A percentile compares a stretch with the other conserved stretches of the same genome.
Conservation (phyloP, 2,113 vertebrate genomes). For the Pseudopipra pipra region DNA sequence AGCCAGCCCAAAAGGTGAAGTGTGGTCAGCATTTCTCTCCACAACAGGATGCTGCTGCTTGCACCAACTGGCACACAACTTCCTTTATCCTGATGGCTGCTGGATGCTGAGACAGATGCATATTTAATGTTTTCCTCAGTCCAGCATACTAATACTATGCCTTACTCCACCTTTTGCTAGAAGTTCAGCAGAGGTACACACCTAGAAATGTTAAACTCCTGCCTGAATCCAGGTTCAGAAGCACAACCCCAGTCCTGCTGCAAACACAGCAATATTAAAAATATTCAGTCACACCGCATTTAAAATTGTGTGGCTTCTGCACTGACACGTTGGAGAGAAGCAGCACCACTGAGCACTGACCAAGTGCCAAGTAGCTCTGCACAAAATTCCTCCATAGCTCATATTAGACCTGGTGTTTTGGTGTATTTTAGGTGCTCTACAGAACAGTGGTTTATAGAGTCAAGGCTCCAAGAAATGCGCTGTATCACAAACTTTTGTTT, state of each 20-base stretch:
- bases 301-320: not conserved
- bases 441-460: not conserved
- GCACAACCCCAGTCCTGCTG: not conserved
- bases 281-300: fast-evolving
- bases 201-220: not conserved
- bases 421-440: not conserved
- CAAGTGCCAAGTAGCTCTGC: not conserved
- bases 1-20: not conserved
- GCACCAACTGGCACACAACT: not conserved
- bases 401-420: not conserved
- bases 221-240: not conserved
- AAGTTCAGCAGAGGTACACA: not conserved
- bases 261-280: not conserved
- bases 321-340: not conserved
- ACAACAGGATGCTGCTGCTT: not conserved
- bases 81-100: not conserved
- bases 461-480: not conserved
- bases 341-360: not conserved
- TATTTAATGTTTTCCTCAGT: not conserved
- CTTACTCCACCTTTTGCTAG: not conserved
- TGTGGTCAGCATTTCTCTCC: not conserved
- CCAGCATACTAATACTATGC: not conserved
- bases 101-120: not conserved
- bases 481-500: not conserved
- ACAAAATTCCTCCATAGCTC: not conserved